These are phyloP conservation scores for Elephas maximus DNA, from an alignment of 2,113 vertebrate genomes.

Conservation along the genomic window DNA sequence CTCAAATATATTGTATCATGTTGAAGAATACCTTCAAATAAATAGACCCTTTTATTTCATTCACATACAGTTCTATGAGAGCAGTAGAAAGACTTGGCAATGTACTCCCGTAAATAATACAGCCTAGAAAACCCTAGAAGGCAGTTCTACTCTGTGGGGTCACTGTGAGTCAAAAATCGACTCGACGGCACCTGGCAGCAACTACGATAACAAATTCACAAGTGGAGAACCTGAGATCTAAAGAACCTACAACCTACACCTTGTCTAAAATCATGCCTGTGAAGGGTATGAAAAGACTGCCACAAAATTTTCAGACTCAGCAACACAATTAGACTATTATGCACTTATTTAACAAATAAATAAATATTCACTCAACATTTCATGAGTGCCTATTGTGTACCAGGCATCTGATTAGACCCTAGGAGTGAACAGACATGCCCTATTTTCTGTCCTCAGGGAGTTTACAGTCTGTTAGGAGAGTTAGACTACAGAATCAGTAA, in stretches of 20 bases:
- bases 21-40: conserved; percentile 12
- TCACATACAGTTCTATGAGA: neutral
- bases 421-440: neutral
- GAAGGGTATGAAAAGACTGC: neutral
- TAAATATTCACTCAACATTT: neutral
- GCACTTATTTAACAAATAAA: neutral
- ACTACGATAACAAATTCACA: no score
- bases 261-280: neutral
- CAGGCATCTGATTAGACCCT: neutral
- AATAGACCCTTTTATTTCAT: conserved; percentile 18
- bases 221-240: neutral
- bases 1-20: neutral
- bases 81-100: neutral
- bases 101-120: no score
- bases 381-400: neutral
- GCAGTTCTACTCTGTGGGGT: no score
- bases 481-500: neutral
- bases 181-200: no score
- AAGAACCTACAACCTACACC: neutral
- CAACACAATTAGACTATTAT: neutral
- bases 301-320: neutral
- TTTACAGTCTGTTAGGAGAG: neutral
- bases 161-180: no score
- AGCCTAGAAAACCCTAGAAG: no score
- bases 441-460: neutral